Percentiles rank a stretch among this genome's conserved stretches.
These are phyloP conservation scores for Bedellia somnulentella DNA, from an alignment of 2,888 invertebrate genomes.

Conservation along the genomic window DNA sequence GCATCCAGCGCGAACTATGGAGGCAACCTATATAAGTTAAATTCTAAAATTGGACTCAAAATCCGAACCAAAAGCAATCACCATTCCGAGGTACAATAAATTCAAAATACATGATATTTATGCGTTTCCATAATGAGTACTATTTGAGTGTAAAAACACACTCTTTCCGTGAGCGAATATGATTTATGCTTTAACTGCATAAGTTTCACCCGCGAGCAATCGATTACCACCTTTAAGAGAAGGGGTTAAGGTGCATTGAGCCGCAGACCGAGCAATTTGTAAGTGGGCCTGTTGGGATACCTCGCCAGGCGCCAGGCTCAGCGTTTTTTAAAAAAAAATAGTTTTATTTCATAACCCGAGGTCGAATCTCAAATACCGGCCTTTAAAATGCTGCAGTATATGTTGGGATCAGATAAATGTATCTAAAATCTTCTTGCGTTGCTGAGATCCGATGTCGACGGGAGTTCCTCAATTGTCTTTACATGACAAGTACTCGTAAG, in stretches of 20 bases:
- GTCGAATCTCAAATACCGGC: slow-evolving; percentile 36
- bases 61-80: neutral
- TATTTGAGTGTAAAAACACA: slow-evolving; percentile 48
- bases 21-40: no score
- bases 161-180: slow-evolving; percentile 43
- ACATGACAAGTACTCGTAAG: no score
- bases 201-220: slow-evolving; percentile 5
- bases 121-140: slow-evolving; percentile 32
- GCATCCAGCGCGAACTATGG: no score
- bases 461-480: no score
- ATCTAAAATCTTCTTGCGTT: no score
- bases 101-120: slow-evolving; percentile 23
- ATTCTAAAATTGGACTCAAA: no score
- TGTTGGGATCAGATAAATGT: no score
- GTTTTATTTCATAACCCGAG: slow-evolving; percentile 47
- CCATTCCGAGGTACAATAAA: neutral
- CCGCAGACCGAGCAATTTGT: slow-evolving; percentile 1
- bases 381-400: no score
- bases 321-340: slow-evolving; percentile 30
- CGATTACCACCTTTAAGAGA: slow-evolving; percentile 9
- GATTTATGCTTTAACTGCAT: slow-evolving; percentile 30
- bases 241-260: neutral
- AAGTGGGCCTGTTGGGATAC: slow-evolving; percentile 11
- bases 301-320: slow-evolving; percentile 37
- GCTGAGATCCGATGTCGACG: no score